Conservation (phyloP, 2,797 vertebrate species). For the Trachurus trachurus region DNA sequence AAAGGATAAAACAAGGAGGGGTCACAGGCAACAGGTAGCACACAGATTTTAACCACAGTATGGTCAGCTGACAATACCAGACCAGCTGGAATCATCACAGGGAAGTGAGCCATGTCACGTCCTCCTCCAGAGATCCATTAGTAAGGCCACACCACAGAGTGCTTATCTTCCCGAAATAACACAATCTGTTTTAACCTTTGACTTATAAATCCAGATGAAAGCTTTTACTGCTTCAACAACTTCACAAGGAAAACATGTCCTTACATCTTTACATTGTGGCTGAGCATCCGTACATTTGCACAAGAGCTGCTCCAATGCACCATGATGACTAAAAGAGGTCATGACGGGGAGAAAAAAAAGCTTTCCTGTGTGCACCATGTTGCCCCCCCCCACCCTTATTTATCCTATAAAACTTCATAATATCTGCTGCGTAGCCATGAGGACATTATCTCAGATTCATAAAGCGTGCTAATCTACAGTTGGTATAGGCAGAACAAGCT, state of each 20-base stretch:
- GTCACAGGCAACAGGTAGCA: background rate
- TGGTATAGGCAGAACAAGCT: constrained; percentile 21
- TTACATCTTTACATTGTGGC: background rate
- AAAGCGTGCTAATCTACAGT: background rate
- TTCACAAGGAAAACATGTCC: background rate
- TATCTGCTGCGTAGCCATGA: background rate
- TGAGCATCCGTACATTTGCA: background rate
- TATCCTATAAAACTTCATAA: constrained; percentile 2
- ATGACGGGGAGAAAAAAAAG: background rate
- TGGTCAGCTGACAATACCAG: constrained; percentile 19
- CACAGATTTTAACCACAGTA: no score
- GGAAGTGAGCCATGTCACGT: background rate
- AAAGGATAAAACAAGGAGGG: constrained; percentile 25
- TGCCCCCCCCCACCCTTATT: background rate
- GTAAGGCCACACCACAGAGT: background rate
- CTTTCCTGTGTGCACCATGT: constrained; percentile 2
- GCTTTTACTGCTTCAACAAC: background rate
- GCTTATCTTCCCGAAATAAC: background rate
- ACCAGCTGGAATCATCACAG: constrained; percentile 51
- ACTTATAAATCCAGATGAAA: background rate
- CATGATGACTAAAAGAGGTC: background rate
- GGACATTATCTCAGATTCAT: background rate
- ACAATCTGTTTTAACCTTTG: background rate
- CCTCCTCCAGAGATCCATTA: background rate
- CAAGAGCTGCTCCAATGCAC: no score